phyloP scores from a whole-genome alignment of 2,888 invertebrate species.

The Callyntrura guangdongensis region DNA sequence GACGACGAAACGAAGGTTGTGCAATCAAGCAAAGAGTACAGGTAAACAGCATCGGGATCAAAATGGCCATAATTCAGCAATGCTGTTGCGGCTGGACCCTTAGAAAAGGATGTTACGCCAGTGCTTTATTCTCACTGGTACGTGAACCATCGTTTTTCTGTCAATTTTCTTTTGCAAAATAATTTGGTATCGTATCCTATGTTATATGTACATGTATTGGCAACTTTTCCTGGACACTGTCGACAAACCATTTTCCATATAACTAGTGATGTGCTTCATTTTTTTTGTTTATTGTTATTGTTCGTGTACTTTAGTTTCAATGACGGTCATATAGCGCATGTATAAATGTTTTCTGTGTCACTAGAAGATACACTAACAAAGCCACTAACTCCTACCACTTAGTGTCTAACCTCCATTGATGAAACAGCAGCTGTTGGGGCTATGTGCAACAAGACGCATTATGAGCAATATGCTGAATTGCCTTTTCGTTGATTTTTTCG shows the following conservation, averaged over 20 bases:
- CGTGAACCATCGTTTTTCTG: conserved; percentile 85
- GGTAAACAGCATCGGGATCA: background rate
- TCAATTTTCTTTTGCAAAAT: background rate
- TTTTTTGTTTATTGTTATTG: background rate
- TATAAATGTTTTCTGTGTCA: no score
- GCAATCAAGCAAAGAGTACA: background rate
- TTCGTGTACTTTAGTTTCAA: no score
- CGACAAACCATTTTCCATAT: background rate
- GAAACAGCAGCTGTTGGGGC: no score
- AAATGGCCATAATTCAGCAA: conserved; percentile 91
- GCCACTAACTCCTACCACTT: no score
- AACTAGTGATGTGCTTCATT: background rate
- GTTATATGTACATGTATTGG: background rate
- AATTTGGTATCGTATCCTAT: background rate
- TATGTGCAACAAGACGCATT: no score
- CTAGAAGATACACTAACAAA: no score
- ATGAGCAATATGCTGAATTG: no score
- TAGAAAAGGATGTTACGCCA: conserved; percentile 91
- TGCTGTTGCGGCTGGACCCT: conserved; percentile 93
- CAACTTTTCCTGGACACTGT: no score
- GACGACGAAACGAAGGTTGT: background rate
- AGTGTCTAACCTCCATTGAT: no score
- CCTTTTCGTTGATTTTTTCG: no score
- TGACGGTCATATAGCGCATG: no score
- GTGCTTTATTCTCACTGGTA: conserved; percentile 91